Evolutionary conservation across 2,888 invertebrate species (phyloP), one percentile per base, ranked within the genome.

Genomic region (Acanthosepion esculentum): DNA sequence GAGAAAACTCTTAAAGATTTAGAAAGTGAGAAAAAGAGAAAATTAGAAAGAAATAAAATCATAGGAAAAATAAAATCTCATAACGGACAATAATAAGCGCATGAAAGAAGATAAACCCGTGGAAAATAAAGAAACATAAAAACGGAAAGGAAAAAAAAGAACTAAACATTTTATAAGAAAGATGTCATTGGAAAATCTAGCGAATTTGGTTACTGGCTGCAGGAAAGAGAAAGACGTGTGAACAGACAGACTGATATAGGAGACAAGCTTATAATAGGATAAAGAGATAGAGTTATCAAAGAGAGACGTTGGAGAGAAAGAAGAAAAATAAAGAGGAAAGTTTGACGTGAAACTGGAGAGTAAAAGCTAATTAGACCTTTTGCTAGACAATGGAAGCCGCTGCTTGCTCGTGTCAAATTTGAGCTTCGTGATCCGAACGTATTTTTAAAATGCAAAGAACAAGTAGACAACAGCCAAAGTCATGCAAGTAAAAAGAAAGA

Each of bases 361-460:
- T 29, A 29, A 78, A 78, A 78, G n/a, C 78, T 78, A 78, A 78
- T 78, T 78, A 78, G 78, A 10, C 78, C 78, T 78, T 33, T 78
- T 78, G 78, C 78, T 78, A 33, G 78, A 33, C 78, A 78, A 78
- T 78, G n/a, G 78, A 33, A 78, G n/a, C 78, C n/a, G n/a, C 78
- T 78, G 78, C 78, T 78, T 33, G 78, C 78, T 33, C 78, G n/a
- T 78, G 78, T 78, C 78, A n/a, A 78, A 78, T 78, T 78, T n/a
- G n/a, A 78, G 78, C n/a, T 78, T 78, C 78, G 78, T 78, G 78
- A 78, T 78, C 78, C n/a, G 3, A 78, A 78, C 78, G 78, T 78
- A 78, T n/a, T 78, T 78, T 78, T 33, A 78, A 78, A 78, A 78
- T 78, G 15, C n/a, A n/a, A 78, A 78, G n/a, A 78, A 78, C 78